Conservation (phyloP, 2,888 invertebrate species). For the Aporophyla nigra region DNA sequence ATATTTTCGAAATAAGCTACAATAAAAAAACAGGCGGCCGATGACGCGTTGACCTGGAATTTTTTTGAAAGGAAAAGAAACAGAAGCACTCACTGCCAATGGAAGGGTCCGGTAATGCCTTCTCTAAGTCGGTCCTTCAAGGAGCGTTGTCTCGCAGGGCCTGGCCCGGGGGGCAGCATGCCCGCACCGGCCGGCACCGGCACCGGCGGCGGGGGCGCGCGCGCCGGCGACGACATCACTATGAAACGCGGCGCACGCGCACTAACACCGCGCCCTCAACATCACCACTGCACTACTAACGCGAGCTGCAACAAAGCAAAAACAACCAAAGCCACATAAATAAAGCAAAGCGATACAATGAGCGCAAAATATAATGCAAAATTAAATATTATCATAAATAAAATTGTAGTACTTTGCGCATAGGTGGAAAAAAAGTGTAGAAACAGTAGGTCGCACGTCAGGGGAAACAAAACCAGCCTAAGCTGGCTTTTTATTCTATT, state of each 20-base stretch:
- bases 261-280: constrained; percentile 78
- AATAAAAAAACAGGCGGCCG: constrained; percentile 1
- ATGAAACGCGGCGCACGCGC: constrained; percentile 69
- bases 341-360: constrained; percentile 81
- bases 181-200: constrained; percentile 87
- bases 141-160: constrained; percentile 94
- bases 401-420: constrained; percentile 63
- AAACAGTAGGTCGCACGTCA: not conserved
- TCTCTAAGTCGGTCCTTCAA: constrained; percentile 95
- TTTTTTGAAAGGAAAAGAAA: constrained; percentile 40
- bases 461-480: not conserved
- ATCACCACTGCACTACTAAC: constrained; percentile 86
- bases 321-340: constrained; percentile 88
- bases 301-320: constrained; percentile 88
- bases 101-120: constrained; percentile 94
- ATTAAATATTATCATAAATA: constrained; percentile 67
- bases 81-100: constrained; percentile 94
- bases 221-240: constrained; percentile 86
- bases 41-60: constrained; percentile 51
- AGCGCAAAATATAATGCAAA: constrained; percentile 72
- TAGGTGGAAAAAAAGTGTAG: constrained; percentile 12
- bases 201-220: constrained; percentile 79
- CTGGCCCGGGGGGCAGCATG: constrained; percentile 86
- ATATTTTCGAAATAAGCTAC: constrained; percentile 26
- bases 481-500: not conserved